Evolutionary conservation across 2,888 invertebrate species (phyloP), one percentile per base, ranked within the genome.

Genomic region (Epsilonema sp.): DNA sequence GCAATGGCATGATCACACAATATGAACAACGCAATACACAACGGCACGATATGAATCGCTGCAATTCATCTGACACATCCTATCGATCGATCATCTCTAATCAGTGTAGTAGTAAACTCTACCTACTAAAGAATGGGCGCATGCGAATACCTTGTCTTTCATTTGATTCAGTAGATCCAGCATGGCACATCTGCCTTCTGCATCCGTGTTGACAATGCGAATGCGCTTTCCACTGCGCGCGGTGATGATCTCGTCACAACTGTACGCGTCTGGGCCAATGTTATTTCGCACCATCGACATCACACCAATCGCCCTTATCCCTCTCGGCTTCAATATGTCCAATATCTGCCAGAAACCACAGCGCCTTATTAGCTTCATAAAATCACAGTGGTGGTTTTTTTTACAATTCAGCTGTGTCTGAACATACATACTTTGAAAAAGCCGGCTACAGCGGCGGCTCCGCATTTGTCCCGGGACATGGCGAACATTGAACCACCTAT

Each of bases 401-500:
- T n/a, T n/a, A n/a, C n/a, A n/a, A n/a, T n/a, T n/a, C n/a, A n/a
- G n/a, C n/a, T n/a, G n/a, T n/a, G n/a, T n/a, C n/a, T n/a, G n/a
- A n/a, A n/a, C n/a, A n/a, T n/a, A 31, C 8, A 31, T 8, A 54
- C 79, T 74, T 85, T 78, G 75, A 92, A 78, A 66, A 92, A 84
- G 43, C 90, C 90, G 42, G 81, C 83, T 20, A 84, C 80, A 39
- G 84, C 82, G 1, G 89, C 89, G 22, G 89, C 82, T 24, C 90
- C 90, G 66, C 87, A 87, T 70, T 92, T 92, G 70, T 92, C 90
- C 42, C 87, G 73, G 31, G 80, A 81, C 85, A 86, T 86, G 53
- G 84, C 82, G 48, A 77, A 76, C 83, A 84, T 83, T 19, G 70
- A 65, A 56, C 84, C 85, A 57, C 87, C 86, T 55, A 84, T 76